Evolutionary conservation across 2,888 invertebrate species (phyloP), one percentile per base, ranked within the genome.

Genomic region (Sinohyriopsis cumingii): DNA sequence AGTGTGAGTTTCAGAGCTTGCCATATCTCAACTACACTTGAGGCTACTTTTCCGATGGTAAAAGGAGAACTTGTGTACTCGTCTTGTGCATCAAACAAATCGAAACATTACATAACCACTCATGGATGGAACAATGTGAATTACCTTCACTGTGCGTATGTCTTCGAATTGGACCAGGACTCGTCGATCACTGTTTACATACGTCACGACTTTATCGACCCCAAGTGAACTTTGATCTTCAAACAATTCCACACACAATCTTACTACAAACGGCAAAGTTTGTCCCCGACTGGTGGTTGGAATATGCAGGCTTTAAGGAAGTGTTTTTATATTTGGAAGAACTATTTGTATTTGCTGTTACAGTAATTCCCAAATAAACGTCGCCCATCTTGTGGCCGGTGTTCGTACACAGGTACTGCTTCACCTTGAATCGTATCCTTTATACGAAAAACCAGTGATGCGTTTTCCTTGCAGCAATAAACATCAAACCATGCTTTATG

Each of bases 141-240:
- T 12, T 5, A 63, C 55, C 24, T 76, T 69, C 9, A 54, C 71
- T 57, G 71, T 22, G 6, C 76, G 69, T 55, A 67, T 61, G 1
- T 62, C 54, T 45, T 69, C 15, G 69, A 71, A 76, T 55, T 73
- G 64, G 28, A 65, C 33, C 19, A 76, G 63, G 3, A 73, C 76
- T 22, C 55, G 59, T 15, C 63, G 66, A 7, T 33, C 33, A 15
- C 72, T 63, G 68, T 69, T 62, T 5, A 71, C 68, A 57, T 67
- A 76, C 2, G 72, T 68, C 4, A 73, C 20, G 4, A 73, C 69
- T 57, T 73, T 69, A 28, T 62, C 59, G 0, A 76, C 71, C 15
- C 76, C 76, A 56, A 76, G n/a, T 45, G 65, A 63, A 25, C 69
- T 59, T 20, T 73, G 72, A n/a, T 73, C 56, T 68, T 76, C 76